A percentile compares a stretch with the other conserved stretches of the same genome.
Evolutionary conservation across 2,888 invertebrate genomes (phyloP).

Genomic region (Laothoe populi): DNA sequence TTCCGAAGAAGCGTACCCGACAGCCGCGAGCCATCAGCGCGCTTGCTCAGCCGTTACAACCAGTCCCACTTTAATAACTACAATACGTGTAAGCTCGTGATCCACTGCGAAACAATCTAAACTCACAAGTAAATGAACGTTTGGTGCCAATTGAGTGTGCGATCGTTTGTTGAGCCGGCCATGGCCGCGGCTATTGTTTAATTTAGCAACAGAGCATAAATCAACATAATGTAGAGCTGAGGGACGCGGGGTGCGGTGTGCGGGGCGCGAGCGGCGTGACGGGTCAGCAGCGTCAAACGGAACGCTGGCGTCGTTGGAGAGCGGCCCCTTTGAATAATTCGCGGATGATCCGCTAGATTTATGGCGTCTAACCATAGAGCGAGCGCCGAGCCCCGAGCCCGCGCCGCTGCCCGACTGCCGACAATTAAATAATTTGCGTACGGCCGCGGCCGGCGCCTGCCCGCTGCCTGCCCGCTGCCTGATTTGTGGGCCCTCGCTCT

Average conservation of each 20-base stretch:
- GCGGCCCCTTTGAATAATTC: slow-evolving; percentile 80
- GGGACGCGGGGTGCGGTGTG: neutral
- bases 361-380: slow-evolving; percentile 77
- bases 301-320: slow-evolving; percentile 30
- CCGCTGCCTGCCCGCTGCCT: slow-evolving; percentile 34
- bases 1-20: slow-evolving; percentile 1
- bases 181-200: slow-evolving; percentile 24
- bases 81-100: neutral
- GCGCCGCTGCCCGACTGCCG: slow-evolving; percentile 36
- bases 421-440: slow-evolving; percentile 83
- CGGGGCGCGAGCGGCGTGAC: slow-evolving; percentile 29
- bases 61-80: neutral
- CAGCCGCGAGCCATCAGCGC: neutral
- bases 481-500: slow-evolving; percentile 22
- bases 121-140: slow-evolving; percentile 1
- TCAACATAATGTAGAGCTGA: slow-evolving; percentile 7
- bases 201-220: slow-evolving; percentile 21
- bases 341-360: slow-evolving; percentile 76
- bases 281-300: slow-evolving; percentile 31
- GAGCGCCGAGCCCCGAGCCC: slow-evolving; percentile 23
- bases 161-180: slow-evolving; percentile 17
- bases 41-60: neutral
- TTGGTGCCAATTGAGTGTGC: slow-evolving; percentile 20
- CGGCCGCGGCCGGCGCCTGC: slow-evolving; percentile 27
- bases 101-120: neutral